Conservation (phyloP, 2,888 invertebrate species). For the Ceramica pisi region DNA sequence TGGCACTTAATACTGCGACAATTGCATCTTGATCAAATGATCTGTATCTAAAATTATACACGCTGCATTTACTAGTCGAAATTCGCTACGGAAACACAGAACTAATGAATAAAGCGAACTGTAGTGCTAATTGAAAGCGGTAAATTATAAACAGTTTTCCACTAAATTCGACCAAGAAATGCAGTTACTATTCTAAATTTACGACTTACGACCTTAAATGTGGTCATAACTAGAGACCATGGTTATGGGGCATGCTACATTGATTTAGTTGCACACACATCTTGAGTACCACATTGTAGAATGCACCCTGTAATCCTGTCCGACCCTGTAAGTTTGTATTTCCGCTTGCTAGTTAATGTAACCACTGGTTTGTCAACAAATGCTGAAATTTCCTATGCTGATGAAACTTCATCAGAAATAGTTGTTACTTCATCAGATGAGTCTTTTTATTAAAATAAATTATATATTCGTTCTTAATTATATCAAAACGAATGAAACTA, state of each 20-base stretch:
- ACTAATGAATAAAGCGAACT: constrained; percentile 19
- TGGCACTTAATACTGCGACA: constrained; percentile 41
- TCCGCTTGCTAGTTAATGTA: constrained; percentile 69
- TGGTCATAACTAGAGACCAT: constrained; percentile 71
- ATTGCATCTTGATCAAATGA: constrained; percentile 39
- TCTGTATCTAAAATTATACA: constrained; percentile 26
- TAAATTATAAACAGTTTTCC: constrained; percentile 36
- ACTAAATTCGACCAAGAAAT: constrained; percentile 49
- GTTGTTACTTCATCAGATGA: not conserved
- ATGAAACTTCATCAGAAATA: not conserved
- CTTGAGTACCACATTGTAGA: constrained; percentile 80
- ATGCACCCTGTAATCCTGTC: constrained; percentile 74
- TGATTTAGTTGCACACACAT: constrained; percentile 79
- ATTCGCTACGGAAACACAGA: constrained; percentile 24
- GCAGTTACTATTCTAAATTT: constrained; percentile 53
- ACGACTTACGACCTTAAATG: constrained; percentile 21
- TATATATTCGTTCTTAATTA: constrained; percentile 17
- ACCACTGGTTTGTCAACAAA: not conserved
- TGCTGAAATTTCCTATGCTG: not conserved
- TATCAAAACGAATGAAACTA: constrained; percentile 41
- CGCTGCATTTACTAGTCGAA: constrained; percentile 51
- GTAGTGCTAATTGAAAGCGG: constrained; percentile 38
- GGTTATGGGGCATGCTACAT: constrained; percentile 78
- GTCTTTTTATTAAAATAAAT: not conserved
- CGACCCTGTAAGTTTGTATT: constrained; percentile 66